Evolutionary conservation across 2,113 vertebrate genomes (phyloP), one percentile per base, ranked within the genome.

Genomic region (Cyanocitta stelleri): DNA sequence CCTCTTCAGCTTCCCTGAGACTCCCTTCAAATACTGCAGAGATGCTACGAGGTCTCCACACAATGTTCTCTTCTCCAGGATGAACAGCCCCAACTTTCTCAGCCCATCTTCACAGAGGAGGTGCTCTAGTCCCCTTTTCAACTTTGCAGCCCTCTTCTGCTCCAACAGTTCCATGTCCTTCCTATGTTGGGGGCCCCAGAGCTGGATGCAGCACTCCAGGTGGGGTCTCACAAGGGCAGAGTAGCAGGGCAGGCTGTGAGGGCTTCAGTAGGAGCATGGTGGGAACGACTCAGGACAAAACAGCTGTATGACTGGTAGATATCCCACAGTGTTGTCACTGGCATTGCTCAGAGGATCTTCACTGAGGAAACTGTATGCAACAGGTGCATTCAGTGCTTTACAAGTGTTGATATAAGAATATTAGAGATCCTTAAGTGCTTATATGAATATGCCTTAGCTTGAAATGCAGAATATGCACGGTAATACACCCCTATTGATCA

Each of bases 1-100:
- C 11, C 12, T 5, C 3, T 71, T 7, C 24, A 35, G 19, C 4
- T 52, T 61, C 24, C 24, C 19, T 64, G 19, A 64, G 11, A 11
- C 8, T 9, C 24, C 32, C 32, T 51, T 43, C 12, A 51, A 26
- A 20, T 30, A 35, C 19, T 35, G 30, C 6, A 43, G 19, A 4
- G 5, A 24, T 43, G 12, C 32, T 71, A 7, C 6, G 12, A 61
- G 9, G 6, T 51, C 12, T 71, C 16, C 0, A 3, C 12, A 5
- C 59, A 78, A 43, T 6, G 16, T 58, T 39, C 7, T 48, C 22
- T 27, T 37, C 30, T 69, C 24, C 19, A 51, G 44, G 30, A 24
- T 27, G 9, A 51, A 10, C 30, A 69, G 11, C 30, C 10, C 15
- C 6, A 24, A 4, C 33, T 27, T 7, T 35, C 27, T 59, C 27